Evolutionary conservation across 2,113 vertebrate genomes (phyloP).

Genomic region (Microtus pennsylvanicus): DNA sequence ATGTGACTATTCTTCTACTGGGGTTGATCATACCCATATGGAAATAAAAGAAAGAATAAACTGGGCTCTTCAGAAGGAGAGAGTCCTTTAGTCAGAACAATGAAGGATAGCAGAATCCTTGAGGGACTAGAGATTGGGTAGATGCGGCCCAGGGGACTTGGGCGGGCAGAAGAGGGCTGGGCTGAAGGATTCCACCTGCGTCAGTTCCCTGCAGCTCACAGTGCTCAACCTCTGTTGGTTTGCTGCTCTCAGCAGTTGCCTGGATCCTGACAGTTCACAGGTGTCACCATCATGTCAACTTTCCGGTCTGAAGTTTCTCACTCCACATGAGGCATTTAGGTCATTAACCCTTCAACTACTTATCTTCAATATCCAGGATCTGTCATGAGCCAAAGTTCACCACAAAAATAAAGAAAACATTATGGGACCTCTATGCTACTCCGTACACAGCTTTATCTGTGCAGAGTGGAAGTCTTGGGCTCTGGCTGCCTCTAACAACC

Average conservation of each 20-base stretch:
- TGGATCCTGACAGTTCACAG: background rate
- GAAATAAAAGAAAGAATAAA: background rate
- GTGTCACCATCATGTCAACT: background rate
- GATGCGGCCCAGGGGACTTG: background rate
- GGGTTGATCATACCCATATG: background rate
- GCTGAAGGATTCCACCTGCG: background rate
- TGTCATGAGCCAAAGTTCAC: background rate
- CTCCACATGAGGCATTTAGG: background rate
- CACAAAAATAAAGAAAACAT: background rate
- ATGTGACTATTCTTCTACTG: background rate
- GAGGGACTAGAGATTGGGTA: background rate
- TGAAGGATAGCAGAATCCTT: background rate
- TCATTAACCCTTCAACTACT: background rate
- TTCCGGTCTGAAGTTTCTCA: background rate
- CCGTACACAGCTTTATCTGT: background rate
- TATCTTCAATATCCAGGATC: background rate
- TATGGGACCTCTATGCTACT: background rate
- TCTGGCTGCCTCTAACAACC: background rate
- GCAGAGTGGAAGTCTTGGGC: background rate
- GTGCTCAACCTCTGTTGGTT: background rate
- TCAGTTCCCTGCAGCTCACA: too few species aligned
- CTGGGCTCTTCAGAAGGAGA: background rate
- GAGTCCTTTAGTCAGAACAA: too few species aligned
- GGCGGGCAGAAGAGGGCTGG: background rate
- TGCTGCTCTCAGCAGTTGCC: background rate